Evolutionary conservation across 2,888 invertebrate genomes (phyloP).

Genomic region (Callimorpha dominula): DNA sequence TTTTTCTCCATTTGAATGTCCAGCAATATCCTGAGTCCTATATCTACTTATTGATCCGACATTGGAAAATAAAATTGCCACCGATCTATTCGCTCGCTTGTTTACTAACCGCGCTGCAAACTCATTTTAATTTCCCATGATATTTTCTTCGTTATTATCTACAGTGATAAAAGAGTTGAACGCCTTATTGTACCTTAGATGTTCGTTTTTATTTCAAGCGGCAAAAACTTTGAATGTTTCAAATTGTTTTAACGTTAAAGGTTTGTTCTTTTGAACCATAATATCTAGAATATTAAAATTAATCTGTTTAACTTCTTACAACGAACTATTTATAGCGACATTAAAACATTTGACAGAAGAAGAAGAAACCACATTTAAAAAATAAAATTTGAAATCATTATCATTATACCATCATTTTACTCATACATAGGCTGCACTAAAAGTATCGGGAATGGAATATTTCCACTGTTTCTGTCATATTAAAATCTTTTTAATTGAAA

Average conservation of each 20-base stretch:
- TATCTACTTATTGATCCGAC: slow-evolving; percentile 70
- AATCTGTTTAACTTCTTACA: too few relatives aligned
- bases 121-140: slow-evolving; percentile 78
- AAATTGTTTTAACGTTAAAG: not conserved
- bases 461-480: too few relatives aligned
- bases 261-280: not conserved
- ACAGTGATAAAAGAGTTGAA: slow-evolving; percentile 62
- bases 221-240: not conserved
- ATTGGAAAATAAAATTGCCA: slow-evolving; percentile 70
- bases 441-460: too few relatives aligned
- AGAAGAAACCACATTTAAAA: too few relatives aligned
- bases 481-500: too few relatives aligned
- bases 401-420: too few relatives aligned
- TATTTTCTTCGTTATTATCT: slow-evolving; percentile 68
- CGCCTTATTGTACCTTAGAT: slow-evolving; percentile 61
- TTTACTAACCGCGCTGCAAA: slow-evolving; percentile 69
- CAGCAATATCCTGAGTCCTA: slow-evolving; percentile 76
- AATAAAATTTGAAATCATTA: too few relatives aligned
- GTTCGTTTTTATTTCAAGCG: slow-evolving; percentile 28
- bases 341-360: not conserved
- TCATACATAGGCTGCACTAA: too few relatives aligned
- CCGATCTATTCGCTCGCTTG: slow-evolving; percentile 55
- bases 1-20: slow-evolving; percentile 67
- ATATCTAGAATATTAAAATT: not conserved
- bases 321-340: not conserved